Evolutionary conservation across 2,797 vertebrate genomes (phyloP).

Genomic region (Coregonus suidteri): DNA sequence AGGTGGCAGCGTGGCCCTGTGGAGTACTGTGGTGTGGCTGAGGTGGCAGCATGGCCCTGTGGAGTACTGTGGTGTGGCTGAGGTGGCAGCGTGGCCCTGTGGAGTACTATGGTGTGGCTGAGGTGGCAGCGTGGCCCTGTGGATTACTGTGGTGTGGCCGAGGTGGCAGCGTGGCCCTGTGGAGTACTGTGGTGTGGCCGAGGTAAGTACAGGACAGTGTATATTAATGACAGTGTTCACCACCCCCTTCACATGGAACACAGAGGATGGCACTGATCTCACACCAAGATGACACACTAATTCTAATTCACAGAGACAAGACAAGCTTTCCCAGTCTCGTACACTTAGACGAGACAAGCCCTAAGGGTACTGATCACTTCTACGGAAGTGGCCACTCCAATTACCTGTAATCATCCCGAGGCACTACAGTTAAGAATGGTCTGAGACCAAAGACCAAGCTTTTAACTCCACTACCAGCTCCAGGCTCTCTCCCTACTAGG

Average conservation of each 20-base stretch:
- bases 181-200: neutral
- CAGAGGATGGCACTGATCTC: neutral
- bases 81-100: too few relatives aligned
- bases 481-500: too few relatives aligned
- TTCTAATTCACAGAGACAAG: neutral
- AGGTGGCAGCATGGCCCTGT: neutral
- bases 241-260: neutral
- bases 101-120: too few relatives aligned
- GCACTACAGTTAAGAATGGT: too few relatives aligned
- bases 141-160: too few relatives aligned
- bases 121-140: too few relatives aligned
- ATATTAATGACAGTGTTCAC: constrained; percentile 12
- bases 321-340: neutral
- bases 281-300: neutral
- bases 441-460: neutral
- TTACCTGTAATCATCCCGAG: neutral
- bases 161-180: neutral
- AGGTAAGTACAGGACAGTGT: constrained; percentile 17
- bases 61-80: too few relatives aligned
- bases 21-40: neutral
- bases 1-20: neutral
- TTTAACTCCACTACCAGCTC: neutral
- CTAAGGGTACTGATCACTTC: neutral
- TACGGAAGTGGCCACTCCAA: neutral
- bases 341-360: neutral